Conservation (phyloP, 2,113 vertebrate genomes). For the Pangasianodon hypophthalmus region DNA sequence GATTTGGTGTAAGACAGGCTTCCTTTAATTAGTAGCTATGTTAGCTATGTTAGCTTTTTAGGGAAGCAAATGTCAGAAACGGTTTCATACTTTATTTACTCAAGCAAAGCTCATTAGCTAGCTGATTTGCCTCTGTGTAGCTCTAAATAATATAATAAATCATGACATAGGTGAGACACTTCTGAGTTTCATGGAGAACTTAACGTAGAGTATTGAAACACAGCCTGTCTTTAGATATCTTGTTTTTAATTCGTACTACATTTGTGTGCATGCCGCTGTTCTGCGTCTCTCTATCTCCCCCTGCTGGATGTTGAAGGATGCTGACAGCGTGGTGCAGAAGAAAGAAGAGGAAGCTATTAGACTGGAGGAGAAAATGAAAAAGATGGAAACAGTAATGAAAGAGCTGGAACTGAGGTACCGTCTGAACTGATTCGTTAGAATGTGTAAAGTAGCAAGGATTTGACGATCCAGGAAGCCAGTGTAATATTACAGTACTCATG, state of each 20-base stretch:
- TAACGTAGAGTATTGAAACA: too few relatives aligned
- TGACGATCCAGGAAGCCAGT: background rate
- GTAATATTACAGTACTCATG: background rate
- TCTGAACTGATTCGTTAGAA: too few relatives aligned
- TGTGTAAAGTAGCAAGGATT: background rate
- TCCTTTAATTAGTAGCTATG: background rate
- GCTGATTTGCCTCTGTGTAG: background rate
- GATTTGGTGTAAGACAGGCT: background rate
- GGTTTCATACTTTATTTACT: background rate
- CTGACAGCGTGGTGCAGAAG: conserved; percentile 80
- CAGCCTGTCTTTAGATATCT: too few relatives aligned
- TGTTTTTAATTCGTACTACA: background rate
- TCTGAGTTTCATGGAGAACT: background rate
- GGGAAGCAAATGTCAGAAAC: background rate
- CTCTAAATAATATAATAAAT: background rate
- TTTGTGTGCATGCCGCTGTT: background rate
- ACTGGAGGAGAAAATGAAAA: conserved; percentile 84
- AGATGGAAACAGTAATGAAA: conserved; percentile 82
- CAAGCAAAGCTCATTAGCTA: background rate
- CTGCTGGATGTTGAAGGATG: conserved; percentile 70
- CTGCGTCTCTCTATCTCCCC: background rate
- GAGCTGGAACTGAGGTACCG: conserved; percentile 87
- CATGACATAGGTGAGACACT: background rate
- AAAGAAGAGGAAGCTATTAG: conserved; percentile 81
- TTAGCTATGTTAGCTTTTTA: too few relatives aligned